phyloP scores from a whole-genome alignment of 2,888 invertebrate genomes.

The Eudasyphora cyanicolor region DNA sequence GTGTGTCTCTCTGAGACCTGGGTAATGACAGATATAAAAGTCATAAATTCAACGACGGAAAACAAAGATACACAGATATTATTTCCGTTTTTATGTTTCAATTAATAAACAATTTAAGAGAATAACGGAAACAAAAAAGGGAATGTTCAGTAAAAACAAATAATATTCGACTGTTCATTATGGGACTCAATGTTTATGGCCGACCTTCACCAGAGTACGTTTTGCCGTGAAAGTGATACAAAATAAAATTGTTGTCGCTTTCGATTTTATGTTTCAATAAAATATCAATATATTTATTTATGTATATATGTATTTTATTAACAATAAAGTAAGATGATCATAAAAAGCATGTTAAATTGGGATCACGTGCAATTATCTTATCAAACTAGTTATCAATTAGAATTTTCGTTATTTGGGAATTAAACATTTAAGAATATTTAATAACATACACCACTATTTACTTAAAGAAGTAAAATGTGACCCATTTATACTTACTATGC shows the following conservation, averaged over 20 bases:
- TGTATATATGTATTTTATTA: background rate
- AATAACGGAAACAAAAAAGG: too few relatives aligned
- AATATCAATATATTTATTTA: background rate
- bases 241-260: background rate
- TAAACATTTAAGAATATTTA: too few relatives aligned
- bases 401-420: too few relatives aligned
- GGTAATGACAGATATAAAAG: slow-evolving; percentile 12
- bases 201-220: background rate
- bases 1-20: background rate
- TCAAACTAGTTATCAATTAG: too few relatives aligned
- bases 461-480: too few relatives aligned
- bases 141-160: background rate
- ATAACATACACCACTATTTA: too few relatives aligned
- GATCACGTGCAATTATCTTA: too few relatives aligned
- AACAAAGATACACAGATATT: slow-evolving; percentile 23
- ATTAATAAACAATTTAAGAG: slow-evolving; percentile 47
- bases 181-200: background rate
- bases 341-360: too few relatives aligned
- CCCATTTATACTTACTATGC: too few relatives aligned
- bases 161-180: background rate
- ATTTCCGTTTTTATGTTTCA: slow-evolving; percentile 31
- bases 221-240: background rate
- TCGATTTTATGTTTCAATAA: background rate
- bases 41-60: background rate
- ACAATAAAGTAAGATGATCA: background rate